These are phyloP conservation scores for Bathynomus jamesi DNA, from an alignment of 1,140 invertebrate genomes.

Conservation along the genomic window DNA sequence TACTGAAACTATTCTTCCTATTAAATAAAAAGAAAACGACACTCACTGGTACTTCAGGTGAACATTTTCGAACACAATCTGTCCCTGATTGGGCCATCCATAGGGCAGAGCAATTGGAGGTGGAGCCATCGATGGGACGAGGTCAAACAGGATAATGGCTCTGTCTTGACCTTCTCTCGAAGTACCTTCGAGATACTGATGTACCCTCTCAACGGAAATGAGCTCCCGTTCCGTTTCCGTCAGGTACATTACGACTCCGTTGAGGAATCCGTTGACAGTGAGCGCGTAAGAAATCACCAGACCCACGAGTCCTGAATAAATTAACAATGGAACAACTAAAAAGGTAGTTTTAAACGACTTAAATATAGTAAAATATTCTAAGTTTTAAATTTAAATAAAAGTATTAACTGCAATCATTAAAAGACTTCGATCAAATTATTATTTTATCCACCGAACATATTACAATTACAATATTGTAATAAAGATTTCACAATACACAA, in stretches of 20 bases:
- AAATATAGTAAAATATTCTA: too few species aligned
- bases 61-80: constrained; percentile 41
- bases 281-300: constrained; percentile 89
- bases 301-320: constrained; percentile 69
- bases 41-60: constrained; percentile 46
- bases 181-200: constrained; percentile 64
- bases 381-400: too few species aligned
- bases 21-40: too few species aligned
- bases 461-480: too few species aligned
- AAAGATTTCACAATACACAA: too few species aligned
- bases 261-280: constrained; percentile 75
- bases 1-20: too few species aligned
- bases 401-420: too few species aligned
- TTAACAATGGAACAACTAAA: constrained; percentile 4
- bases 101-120: constrained; percentile 38
- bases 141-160: not conserved
- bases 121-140: not conserved
- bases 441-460: too few species aligned
- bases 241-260: constrained; percentile 78
- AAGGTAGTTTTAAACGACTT: too few species aligned
- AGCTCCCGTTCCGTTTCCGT: constrained; percentile 82
- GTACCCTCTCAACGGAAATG: constrained; percentile 88
- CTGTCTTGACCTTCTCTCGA: not conserved
- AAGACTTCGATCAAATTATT: too few species aligned
- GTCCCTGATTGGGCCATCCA: constrained; percentile 40